These are phyloP conservation scores for Agrochola macilenta DNA, from an alignment of 2,888 invertebrate genomes.

Conservation along the genomic window DNA sequence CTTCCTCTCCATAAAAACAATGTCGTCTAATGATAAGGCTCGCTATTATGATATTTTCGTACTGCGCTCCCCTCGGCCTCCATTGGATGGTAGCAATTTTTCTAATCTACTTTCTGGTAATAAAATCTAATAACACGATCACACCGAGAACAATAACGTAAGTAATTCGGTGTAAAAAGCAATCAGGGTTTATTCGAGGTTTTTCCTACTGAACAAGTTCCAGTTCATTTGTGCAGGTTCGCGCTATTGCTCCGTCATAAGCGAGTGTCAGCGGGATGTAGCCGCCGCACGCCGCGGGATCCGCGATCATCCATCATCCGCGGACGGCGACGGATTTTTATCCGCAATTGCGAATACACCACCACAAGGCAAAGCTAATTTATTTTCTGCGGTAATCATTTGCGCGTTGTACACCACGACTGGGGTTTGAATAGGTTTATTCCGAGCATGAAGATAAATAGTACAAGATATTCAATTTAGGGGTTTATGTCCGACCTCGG, in stretches of 20 bases:
- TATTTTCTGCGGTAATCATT: conserved; percentile 61
- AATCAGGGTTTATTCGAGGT: conserved; percentile 48
- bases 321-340: conserved; percentile 64
- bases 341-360: conserved; percentile 55
- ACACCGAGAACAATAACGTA: conserved; percentile 55
- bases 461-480: conserved; percentile 57
- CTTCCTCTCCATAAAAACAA: conserved; percentile 71
- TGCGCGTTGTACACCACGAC: conserved; percentile 50
- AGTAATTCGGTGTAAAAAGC: conserved; percentile 56
- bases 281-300: conserved; percentile 13
- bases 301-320: conserved; percentile 71
- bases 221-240: conserved; percentile 43
- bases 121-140: conserved; percentile 55
- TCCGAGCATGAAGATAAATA: conserved; percentile 62
- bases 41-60: conserved; percentile 64
- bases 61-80: conserved; percentile 23
- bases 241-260: conserved; percentile 23
- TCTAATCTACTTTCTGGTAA: conserved; percentile 57
- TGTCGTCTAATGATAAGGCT: conserved; percentile 66
- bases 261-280: conserved; percentile 20
- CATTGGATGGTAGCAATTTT: conserved; percentile 39
- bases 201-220: conserved; percentile 37
- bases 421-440: conserved; percentile 59
- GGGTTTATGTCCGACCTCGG: conserved; percentile 40
- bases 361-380: conserved; percentile 57